These are phyloP conservation scores for Eudemis profundana DNA, from an alignment of 2,888 invertebrate species.

Conservation along the genomic window DNA sequence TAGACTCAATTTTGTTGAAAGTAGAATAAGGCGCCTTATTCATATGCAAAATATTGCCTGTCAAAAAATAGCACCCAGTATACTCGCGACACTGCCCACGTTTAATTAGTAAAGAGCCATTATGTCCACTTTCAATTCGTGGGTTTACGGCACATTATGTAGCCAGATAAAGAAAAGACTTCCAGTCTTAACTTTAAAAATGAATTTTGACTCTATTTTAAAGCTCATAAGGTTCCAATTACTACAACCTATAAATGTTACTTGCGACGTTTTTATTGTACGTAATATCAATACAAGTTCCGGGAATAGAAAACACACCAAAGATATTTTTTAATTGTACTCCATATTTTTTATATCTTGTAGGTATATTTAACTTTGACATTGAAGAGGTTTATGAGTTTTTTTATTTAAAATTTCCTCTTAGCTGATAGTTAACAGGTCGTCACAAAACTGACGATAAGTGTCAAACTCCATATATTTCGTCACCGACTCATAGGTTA, in stretches of 20 bases:
- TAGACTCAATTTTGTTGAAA: too few species aligned
- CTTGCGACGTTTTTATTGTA: not conserved
- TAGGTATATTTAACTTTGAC: not conserved
- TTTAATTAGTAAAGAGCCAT: conserved; percentile 12
- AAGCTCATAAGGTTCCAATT: not conserved
- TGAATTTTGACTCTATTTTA: too few species aligned
- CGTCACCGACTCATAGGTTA: too few species aligned
- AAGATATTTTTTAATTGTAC: conserved; percentile 1
- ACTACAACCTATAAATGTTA: not conserved
- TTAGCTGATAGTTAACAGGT: not conserved
- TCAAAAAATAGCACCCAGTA: not conserved
- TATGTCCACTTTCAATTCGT: conserved; percentile 13
- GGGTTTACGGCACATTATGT: not conserved
- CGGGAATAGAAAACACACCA: not conserved
- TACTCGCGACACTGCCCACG: not conserved
- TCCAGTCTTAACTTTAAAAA: too few species aligned
- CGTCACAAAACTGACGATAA: too few species aligned
- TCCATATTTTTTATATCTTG: not conserved
- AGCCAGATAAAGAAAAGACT: not conserved
- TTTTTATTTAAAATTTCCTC: too few species aligned
- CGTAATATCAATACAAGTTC: not conserved
- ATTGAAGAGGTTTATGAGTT: too few species aligned
- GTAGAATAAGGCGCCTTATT: too few species aligned
- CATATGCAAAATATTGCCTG: too few species aligned
- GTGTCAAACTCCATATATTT: too few species aligned